These are phyloP conservation scores for Platorchestia sp. DNA, from an alignment of 1,140 invertebrate genomes.

Conservation along the genomic window DNA sequence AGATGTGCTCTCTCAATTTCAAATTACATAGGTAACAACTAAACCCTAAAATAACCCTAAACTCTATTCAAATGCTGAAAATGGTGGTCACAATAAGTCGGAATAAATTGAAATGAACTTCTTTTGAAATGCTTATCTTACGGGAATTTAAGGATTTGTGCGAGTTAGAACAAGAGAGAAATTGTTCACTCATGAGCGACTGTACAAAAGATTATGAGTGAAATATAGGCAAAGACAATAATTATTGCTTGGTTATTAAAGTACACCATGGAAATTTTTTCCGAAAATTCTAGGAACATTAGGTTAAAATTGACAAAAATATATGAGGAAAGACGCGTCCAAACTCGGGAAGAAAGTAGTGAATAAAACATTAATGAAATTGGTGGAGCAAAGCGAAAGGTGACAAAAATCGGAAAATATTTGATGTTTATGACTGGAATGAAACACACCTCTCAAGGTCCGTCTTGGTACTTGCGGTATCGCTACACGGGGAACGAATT, in stretches of 20 bases:
- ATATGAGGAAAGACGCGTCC: background rate
- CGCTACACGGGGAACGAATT: conserved; percentile 30
- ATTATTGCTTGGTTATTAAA: background rate
- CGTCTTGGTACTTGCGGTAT: conserved; percentile 5
- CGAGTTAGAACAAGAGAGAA: no score
- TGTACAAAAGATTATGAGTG: no score
- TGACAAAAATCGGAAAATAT: background rate
- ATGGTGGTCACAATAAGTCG: no score
- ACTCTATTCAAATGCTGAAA: no score
- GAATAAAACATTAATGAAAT: background rate
- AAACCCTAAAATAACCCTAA: no score
- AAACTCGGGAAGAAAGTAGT: background rate
- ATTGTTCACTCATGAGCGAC: no score
- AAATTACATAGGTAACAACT: no score
- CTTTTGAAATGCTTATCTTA: no score
- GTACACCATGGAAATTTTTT: background rate
- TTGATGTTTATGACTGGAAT: background rate
- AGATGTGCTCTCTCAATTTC: no score
- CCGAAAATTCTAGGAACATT: background rate
- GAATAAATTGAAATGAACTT: no score
- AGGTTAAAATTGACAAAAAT: background rate
- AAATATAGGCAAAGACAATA: no score
- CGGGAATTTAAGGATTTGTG: no score
- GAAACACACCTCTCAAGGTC: background rate
- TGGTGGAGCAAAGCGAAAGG: background rate